Evolutionary conservation across 2,113 vertebrate species (phyloP).

Genomic region (Charadrius vociferus): DNA sequence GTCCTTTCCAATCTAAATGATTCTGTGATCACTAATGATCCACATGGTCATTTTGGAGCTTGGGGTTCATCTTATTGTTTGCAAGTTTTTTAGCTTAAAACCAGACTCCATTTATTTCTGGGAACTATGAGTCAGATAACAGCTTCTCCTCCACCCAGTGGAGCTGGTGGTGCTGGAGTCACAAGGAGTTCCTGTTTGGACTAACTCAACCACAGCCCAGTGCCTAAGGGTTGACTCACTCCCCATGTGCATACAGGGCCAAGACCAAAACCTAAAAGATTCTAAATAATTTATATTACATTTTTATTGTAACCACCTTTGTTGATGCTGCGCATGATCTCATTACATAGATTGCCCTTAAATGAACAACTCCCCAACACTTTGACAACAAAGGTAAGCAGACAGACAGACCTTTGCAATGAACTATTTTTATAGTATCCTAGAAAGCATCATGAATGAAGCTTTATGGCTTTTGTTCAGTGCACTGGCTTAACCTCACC

Average conservation of each 20-base stretch:
- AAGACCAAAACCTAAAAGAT: background rate
- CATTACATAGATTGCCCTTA: background rate
- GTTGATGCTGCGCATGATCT: background rate
- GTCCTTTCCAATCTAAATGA: background rate
- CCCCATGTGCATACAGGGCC: background rate
- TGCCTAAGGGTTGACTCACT: background rate
- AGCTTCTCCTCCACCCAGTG: background rate
- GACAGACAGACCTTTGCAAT: background rate
- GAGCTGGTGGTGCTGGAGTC: background rate
- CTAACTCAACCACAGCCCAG: background rate
- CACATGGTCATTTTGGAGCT: background rate
- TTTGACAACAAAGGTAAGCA: background rate
- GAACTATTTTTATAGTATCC: background rate
- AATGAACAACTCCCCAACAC: background rate
- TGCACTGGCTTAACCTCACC: background rate
- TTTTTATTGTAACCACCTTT: background rate
- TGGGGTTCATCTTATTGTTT: background rate
- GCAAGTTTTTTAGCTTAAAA: background rate
- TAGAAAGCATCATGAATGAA: constrained; percentile 1
- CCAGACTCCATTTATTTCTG: background rate
- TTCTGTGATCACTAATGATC: background rate
- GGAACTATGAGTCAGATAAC: background rate
- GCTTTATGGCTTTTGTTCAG: constrained; percentile 40
- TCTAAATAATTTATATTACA: background rate
- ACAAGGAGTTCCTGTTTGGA: background rate